A percentile compares a stretch with the other conserved stretches of the same genome.
phyloP scores from a whole-genome alignment of 2,888 invertebrate genomes.

The Sinelater perroti region DNA sequence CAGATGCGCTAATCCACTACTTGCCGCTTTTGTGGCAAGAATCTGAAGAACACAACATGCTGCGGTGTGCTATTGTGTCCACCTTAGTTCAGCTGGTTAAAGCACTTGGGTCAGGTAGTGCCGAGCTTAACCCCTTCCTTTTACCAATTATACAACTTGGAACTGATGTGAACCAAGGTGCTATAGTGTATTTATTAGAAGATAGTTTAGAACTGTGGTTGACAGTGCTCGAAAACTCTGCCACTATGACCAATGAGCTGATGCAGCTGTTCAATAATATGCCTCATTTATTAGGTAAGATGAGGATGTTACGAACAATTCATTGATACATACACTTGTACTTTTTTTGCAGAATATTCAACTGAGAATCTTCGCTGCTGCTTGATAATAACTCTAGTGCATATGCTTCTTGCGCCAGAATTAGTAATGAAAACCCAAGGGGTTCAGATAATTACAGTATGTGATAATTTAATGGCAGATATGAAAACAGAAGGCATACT shows the following conservation, averaged over 20 bases:
- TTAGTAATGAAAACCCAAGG: constrained; percentile 80
- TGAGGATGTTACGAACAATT: too few relatives aligned
- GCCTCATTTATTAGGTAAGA: constrained; percentile 75
- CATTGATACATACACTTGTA: not conserved
- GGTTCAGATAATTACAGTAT: constrained; percentile 71
- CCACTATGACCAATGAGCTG: constrained; percentile 70
- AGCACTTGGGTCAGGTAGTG: constrained; percentile 67
- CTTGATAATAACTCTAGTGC: constrained; percentile 83
- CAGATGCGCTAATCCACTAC: constrained; percentile 78
- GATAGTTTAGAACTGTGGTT: constrained; percentile 93
- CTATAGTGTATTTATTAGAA: constrained; percentile 90
- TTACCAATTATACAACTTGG: constrained; percentile 55
- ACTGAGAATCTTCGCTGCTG: constrained; percentile 83
- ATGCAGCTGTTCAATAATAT: constrained; percentile 79
- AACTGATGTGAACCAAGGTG: constrained; percentile 57
- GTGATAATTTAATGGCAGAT: constrained; percentile 80
- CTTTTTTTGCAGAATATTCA: constrained; percentile 71
- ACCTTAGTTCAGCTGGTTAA: constrained; percentile 87
- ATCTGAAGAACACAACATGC: constrained; percentile 87
- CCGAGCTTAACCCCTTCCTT: constrained; percentile 69
- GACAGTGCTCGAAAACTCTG: constrained; percentile 80
- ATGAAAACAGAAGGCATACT: constrained; percentile 78
- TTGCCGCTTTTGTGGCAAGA: constrained; percentile 90
- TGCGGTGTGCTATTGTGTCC: constrained; percentile 89
- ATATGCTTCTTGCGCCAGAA: constrained; percentile 81